A percentile compares a stretch with the other conserved stretches of the same genome.
These are phyloP conservation scores for Anoplophora glabripennis DNA, from an alignment of 1,140 invertebrate genomes.

Conservation along the genomic window DNA sequence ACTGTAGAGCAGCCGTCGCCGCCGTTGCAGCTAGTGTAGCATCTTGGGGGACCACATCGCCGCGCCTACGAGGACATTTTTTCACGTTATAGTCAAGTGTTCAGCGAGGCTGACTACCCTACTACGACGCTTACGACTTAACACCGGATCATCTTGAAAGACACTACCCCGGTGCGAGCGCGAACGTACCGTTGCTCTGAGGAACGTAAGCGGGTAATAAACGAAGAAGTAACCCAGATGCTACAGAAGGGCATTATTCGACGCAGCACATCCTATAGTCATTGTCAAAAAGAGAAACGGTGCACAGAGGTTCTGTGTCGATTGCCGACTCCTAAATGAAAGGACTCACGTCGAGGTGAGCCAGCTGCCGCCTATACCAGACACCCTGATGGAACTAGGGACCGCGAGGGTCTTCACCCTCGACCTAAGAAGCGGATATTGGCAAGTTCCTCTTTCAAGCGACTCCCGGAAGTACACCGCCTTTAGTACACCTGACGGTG, in stretches of 20 bases:
- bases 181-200: neutral
- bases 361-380: constrained; percentile 26
- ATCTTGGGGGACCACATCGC: too few species aligned
- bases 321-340: constrained; percentile 47
- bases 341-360: constrained; percentile 42
- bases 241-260: constrained; percentile 17
- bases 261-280: constrained; percentile 14
- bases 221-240: constrained; percentile 22
- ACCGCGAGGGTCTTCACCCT: constrained; percentile 24
- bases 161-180: neutral
- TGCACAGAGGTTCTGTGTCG: constrained; percentile 30
- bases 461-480: too few species aligned
- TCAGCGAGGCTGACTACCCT: too few species aligned
- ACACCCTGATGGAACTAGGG: constrained; percentile 14
- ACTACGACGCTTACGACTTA: neutral
- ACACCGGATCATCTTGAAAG: neutral
- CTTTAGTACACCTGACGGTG: neutral
- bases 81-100: too few species aligned
- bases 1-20: too few species aligned
- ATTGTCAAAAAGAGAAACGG: constrained; percentile 28
- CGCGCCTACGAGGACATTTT: too few species aligned
- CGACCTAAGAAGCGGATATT: constrained; percentile 33
- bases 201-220: neutral
- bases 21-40: too few species aligned
- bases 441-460: too few species aligned